phyloP scores from a whole-genome alignment of 2,888 invertebrate genomes.

The Lasiommata megera region DNA sequence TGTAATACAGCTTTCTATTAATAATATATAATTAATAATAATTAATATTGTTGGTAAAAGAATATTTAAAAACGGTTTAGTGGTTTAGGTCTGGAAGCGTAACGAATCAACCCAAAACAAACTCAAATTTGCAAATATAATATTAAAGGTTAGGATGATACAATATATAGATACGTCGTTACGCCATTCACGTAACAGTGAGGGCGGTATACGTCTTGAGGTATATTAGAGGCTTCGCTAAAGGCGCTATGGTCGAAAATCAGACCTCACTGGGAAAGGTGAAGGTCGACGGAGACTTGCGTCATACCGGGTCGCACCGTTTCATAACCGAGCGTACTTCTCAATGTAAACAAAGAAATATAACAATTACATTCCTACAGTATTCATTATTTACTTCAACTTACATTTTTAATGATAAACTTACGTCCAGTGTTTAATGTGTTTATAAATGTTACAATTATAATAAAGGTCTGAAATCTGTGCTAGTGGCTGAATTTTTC shows the following conservation, averaged over 20 bases:
- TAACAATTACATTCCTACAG: slow-evolving; percentile 10
- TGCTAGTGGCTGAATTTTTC: no score
- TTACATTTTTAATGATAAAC: background rate
- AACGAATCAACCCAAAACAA: no score
- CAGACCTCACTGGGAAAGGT: slow-evolving; percentile 24
- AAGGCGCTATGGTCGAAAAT: slow-evolving; percentile 30
- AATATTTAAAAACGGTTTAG: no score
- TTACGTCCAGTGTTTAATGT: background rate
- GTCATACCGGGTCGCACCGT: slow-evolving; percentile 34
- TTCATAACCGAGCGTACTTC: slow-evolving; percentile 28
- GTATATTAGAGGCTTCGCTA: background rate
- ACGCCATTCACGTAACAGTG: background rate
- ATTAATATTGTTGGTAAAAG: no score
- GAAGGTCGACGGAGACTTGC: slow-evolving; percentile 32
- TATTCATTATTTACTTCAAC: slow-evolving; percentile 2
- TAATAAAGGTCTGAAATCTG: no score
- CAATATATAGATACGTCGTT: no score
- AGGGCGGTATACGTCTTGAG: background rate
- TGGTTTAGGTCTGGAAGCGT: no score
- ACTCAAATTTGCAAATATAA: no score
- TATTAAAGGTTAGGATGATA: no score
- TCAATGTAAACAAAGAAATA: slow-evolving; percentile 23
- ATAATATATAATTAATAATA: no score
- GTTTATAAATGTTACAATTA: background rate
- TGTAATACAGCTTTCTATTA: no score